Evolutionary conservation across 1,140 invertebrate genomes (phyloP).

Genomic region (Maconellicoccus hirsutus): DNA sequence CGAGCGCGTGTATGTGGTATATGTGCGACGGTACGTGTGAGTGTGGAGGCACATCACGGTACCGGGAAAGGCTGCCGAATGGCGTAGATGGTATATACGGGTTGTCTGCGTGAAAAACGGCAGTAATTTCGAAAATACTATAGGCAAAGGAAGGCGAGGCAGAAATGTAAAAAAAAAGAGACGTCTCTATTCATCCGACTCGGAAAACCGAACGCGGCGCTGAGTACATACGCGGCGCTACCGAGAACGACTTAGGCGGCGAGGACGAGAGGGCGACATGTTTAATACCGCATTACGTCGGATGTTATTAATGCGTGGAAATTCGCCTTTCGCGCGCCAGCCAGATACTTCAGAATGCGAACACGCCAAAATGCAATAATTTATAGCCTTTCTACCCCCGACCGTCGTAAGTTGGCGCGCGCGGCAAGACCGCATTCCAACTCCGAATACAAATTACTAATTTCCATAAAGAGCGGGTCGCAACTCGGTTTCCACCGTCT

Average conservation of each 20-base stretch:
- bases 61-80: neutral
- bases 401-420: neutral
- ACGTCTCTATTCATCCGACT: conserved; percentile 1
- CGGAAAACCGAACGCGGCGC: neutral
- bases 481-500: conserved; percentile 19
- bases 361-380: conserved; percentile 21
- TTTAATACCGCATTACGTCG: conserved; percentile 21
- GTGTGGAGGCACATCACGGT: too few relatives aligned
- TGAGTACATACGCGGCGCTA: neutral
- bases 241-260: neutral
- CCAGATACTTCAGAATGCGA: conserved; percentile 17
- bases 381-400: conserved; percentile 1
- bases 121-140: neutral
- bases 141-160: too few relatives aligned
- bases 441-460: conserved; percentile 21
- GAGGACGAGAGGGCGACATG: neutral
- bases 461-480: conserved; percentile 20
- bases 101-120: neutral
- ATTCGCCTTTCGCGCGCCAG: conserved; percentile 14
- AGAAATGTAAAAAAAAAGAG: neutral
- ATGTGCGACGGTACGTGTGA: too few relatives aligned
- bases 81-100: neutral
- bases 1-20: too few relatives aligned
- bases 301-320: conserved; percentile 21
- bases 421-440: conserved; percentile 11